Conservation (phyloP, 92 coral and sea anemone genomes). For the Porites cylindrica region DNA sequence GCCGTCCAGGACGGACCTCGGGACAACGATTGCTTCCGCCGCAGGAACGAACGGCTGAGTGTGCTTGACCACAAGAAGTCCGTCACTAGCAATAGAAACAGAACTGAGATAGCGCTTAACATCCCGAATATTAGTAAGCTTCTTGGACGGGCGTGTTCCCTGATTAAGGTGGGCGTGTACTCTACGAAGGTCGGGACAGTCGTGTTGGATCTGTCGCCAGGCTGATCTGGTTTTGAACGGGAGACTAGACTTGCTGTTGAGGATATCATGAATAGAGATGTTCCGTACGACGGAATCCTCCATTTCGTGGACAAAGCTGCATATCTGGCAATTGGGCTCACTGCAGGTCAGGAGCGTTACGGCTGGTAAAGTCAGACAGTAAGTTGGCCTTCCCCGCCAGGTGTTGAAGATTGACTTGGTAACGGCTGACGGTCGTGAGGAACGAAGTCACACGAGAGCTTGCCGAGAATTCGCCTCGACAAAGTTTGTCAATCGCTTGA, state of each 20-base stretch:
- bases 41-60: no score
- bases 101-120: slow-evolving; percentile 13
- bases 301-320: no score
- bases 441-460: slow-evolving; percentile 21
- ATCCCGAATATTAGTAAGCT: slow-evolving; percentile 10
- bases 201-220: slow-evolving; percentile 51
- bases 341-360: slow-evolving; percentile 41
- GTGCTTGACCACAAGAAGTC: slow-evolving; percentile 43
- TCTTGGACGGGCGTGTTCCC: slow-evolving; percentile 43
- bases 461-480: background rate
- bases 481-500: background rate
- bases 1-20: slow-evolving; percentile 34
- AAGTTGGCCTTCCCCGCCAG: slow-evolving; percentile 33
- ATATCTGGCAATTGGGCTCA: background rate
- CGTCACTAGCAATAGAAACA: slow-evolving; percentile 34
- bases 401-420: slow-evolving; percentile 42
- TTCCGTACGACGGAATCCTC: slow-evolving; percentile 51
- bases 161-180: slow-evolving; percentile 13
- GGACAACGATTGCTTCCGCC: slow-evolving; percentile 29
- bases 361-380: slow-evolving; percentile 41
- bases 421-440: slow-evolving; percentile 39
- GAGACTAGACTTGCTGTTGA: slow-evolving; percentile 28
- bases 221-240: slow-evolving; percentile 29
- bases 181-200: no score
- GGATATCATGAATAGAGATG: background rate